These are phyloP conservation scores for Papilio xuthus DNA, from an alignment of 1,140 invertebrate genomes.

Conservation along the genomic window DNA sequence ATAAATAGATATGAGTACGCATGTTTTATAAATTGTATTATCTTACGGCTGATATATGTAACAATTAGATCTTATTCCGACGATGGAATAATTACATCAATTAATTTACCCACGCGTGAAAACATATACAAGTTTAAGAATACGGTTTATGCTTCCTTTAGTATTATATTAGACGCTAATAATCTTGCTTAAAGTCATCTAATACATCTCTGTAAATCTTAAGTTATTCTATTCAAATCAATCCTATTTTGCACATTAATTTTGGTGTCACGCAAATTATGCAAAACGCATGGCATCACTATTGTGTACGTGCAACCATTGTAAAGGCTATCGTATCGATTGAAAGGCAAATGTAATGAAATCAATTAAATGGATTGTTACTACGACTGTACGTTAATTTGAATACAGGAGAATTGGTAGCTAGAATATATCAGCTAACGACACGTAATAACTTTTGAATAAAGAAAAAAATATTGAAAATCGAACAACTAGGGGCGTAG, in stretches of 20 bases:
- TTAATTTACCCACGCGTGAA: neutral
- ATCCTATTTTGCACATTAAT: neutral
- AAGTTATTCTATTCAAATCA: neutral
- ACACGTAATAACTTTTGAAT: too few relatives aligned
- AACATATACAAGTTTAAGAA: too few relatives aligned
- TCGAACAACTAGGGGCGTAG: too few relatives aligned
- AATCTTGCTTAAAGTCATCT: too few relatives aligned
- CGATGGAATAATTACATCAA: constrained; percentile 29
- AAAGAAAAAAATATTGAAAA: too few relatives aligned
- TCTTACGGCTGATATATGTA: constrained; percentile 1
- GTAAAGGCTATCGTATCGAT: neutral
- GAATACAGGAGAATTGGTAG: neutral
- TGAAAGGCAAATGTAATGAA: neutral
- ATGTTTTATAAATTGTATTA: neutral
- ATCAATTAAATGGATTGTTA: constrained; percentile 1
- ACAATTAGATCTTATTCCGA: neutral
- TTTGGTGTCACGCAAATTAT: neutral
- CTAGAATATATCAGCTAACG: neutral
- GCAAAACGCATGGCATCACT: neutral
- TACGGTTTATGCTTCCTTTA: too few relatives aligned
- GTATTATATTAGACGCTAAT: too few relatives aligned
- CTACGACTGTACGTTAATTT: neutral
- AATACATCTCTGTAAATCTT: neutral
- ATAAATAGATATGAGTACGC: neutral
- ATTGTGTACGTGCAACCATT: neutral